Base-by-base conservation (phyloP, 2,888 invertebrate genomes). In the Ectemnius cavifrons region DNA sequence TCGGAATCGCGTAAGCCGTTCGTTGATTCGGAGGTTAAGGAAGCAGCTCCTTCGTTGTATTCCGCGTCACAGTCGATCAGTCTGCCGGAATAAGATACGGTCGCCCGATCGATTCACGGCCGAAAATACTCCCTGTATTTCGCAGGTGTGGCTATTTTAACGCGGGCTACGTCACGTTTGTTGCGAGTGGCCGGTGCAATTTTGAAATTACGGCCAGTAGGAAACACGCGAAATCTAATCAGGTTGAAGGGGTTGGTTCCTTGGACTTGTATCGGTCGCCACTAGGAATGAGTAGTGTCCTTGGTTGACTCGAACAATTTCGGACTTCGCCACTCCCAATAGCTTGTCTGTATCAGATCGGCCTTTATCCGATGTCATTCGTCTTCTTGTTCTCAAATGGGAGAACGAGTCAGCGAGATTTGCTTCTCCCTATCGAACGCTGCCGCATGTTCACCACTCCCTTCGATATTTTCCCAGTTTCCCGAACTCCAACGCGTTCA, bases 291-390 rank as follows among this genome's bases (percentile, higher is more conserved):
- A 49, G 49, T n/a, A 16, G 16, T 52, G 52, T 45, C 61, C 45
- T 65, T 62, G 69, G 47, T 6, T 20, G 62, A 65, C 64, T 63
- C 65, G 62, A 69, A 46, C 18, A 56, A 23, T 73, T 69, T 62
- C 58, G 63, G 37, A n/a, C 23, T 37, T 68, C 64, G 63, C 64
- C 62, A 75, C 65, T 59, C 67, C 57, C 67, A 61, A 63, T 37
- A 45, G 14, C 58, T 58, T 0, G 1, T 37, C 1, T 16, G 8
- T 57, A 70, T 70, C 76, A 63, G 66, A 76, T 70, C 59, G 46
- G 59, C 59, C 67, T 61, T 67, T 63, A 64, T 64, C 62, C 67
- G 63, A 71, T 67, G 56, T 47, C 67, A 65, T 80, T 75, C 57
- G 67, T 73, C 67, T 61, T 52, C 4, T 6, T 16, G 47, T 63